Base-by-base conservation (phyloP, 2,797 vertebrate species). In the Channa striata region DNA sequence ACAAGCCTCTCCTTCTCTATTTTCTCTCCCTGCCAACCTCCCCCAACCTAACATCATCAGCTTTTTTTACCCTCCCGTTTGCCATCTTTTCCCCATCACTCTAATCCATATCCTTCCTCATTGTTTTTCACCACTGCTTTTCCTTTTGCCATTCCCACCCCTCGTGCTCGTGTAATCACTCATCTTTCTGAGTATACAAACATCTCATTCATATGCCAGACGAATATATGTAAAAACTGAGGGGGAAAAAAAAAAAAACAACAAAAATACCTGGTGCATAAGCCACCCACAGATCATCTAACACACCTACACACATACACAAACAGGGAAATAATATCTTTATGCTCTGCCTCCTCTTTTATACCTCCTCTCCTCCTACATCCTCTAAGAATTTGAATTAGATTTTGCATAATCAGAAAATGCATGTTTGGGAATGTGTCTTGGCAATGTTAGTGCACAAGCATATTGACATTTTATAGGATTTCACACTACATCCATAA, bases 351-450 rank as follows among this genome's bases (percentile, higher is more conserved):
- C 47, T 59, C 80, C 56, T 72, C 58, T 66, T 74, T 80, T 59
- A 76, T 66, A 66, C 83, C 68, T 33, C 40, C 50, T 82, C 78
- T 59, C 86, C 68, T 82, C 76, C 82, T 69, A 87, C 85, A 70
- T 64, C 51, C 65, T 81, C 74, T 23, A 56, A 64, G 69, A 87
- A 84, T 85, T 70, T 80, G 63, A 88, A 90, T 89, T 77, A 70
- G 71, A 81, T 88, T 88, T 76, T 81, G 75, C 77, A 83, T 91
- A 84, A 89, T 86, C 79, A 66, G 25, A 74, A 66, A 68, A 72
- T 59, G 71, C 80, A 86, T 81, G 83, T 59, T 79, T 73, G 50
- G 52, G 70, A 85, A 89, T 84, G 77, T 62, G 57, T 81, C 66
- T 81, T 72, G 69, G 75, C 71, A 69, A 79, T n/a, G n/a, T 72